A percentile compares a stretch with the other conserved stretches of the same genome.
Evolutionary conservation across 2,888 invertebrate genomes (phyloP).

Genomic region (Pristionchus fissidentatus): DNA sequence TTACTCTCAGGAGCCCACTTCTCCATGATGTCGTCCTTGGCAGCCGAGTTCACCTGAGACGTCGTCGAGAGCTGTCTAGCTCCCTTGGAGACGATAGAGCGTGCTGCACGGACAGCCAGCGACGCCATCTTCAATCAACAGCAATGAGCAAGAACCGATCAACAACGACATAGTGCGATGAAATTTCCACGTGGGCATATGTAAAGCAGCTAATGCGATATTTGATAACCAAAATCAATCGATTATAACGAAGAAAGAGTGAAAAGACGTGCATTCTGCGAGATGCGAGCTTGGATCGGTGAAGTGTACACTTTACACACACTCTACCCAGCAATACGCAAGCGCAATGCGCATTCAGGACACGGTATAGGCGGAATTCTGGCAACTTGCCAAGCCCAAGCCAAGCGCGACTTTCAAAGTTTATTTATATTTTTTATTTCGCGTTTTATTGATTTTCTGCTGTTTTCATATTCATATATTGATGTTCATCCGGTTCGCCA

Average conservation of each 20-base stretch:
- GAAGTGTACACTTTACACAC: background rate
- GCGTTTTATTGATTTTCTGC: too few species aligned
- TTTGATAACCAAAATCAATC: background rate
- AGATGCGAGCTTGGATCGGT: too few species aligned
- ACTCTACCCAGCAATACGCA: background rate
- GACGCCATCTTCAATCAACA: constrained; percentile 58
- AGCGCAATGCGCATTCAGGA: too few species aligned
- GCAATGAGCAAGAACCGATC: constrained; percentile 46
- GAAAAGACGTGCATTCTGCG: constrained; percentile 24
- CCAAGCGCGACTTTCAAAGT: background rate
- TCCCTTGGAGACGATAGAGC: constrained; percentile 49
- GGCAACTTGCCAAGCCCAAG: background rate
- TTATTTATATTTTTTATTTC: too few species aligned
- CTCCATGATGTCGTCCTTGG: constrained; percentile 72
- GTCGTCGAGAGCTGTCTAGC: constrained; percentile 51
- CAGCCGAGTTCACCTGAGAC: constrained; percentile 33
- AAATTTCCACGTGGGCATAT: constrained; percentile 13
- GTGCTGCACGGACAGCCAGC: constrained; percentile 57
- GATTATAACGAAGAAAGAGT: background rate
- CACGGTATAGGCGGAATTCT: background rate
- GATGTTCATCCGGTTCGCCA: too few species aligned
- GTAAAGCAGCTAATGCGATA: background rate
- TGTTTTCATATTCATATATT: too few species aligned
- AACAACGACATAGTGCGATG: background rate
- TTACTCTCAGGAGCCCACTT: constrained; percentile 74